Conservation (phyloP, 64 coral and sea anemone genomes). For the Cladopsammia gracilis region DNA sequence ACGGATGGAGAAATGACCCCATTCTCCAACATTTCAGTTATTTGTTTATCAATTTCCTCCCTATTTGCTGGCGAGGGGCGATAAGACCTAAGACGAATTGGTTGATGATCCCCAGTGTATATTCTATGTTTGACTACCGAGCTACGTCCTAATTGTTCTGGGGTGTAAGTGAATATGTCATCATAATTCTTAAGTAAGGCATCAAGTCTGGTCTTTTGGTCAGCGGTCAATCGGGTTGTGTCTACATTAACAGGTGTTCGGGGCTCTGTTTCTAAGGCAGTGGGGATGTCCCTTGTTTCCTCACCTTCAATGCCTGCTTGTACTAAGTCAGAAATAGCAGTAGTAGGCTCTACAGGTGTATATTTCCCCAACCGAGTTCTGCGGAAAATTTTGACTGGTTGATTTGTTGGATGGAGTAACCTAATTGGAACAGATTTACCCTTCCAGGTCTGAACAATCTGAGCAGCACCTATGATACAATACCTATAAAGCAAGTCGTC, state of each 20-base stretch:
- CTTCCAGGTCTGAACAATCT: neutral
- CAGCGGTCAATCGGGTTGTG: neutral
- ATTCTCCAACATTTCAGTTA: conserved; percentile 17
- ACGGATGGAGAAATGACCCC: too few species aligned
- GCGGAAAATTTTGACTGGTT: conserved; percentile 1
- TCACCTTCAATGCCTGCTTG: neutral
- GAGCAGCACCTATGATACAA: neutral
- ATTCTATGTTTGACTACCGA: neutral
- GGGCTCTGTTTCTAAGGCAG: neutral
- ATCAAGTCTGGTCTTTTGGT: neutral
- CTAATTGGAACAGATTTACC: neutral
- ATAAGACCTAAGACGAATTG: too few species aligned
- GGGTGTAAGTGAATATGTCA: conserved; percentile 2
- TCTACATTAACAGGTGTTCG: neutral
- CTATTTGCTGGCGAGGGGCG: neutral
- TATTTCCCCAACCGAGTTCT: neutral
- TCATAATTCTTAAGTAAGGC: neutral
- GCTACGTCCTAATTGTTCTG: neutral
- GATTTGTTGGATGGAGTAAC: neutral
- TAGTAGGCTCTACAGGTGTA: neutral
- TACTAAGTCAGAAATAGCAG: conserved; percentile 1
- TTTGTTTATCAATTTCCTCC: conserved; percentile 33
- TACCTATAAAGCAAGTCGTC: neutral
- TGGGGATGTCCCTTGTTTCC: neutral
- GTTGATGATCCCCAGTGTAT: too few species aligned